Conservation (phyloP, 1,140 invertebrate species). For the Brachionus angularis region DNA sequence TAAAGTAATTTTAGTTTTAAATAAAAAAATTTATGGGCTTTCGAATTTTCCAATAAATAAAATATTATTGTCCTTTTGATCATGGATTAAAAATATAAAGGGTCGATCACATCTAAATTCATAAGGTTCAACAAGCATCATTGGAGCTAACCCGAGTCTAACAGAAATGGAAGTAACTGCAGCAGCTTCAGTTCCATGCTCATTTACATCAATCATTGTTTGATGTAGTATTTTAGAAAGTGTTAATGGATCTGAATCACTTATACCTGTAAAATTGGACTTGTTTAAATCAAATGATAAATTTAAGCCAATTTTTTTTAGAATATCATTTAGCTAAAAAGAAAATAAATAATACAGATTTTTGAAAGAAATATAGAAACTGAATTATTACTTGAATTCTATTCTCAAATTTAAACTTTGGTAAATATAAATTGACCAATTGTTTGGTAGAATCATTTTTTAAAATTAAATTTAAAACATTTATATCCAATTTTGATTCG, state of each 20-base stretch:
- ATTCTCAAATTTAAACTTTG: slow-evolving; percentile 50
- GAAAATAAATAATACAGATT: too few species aligned
- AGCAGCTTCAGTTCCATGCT: slow-evolving; percentile 57
- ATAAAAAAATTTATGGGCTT: too few species aligned
- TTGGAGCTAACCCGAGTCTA: background rate
- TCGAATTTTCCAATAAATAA: background rate
- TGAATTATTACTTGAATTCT: slow-evolving; percentile 51
- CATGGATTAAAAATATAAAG: background rate
- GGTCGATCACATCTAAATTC: background rate
- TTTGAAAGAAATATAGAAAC: too few species aligned
- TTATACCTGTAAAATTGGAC: slow-evolving; percentile 44
- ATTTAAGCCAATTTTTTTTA: slow-evolving; percentile 55
- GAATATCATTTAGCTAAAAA: slow-evolving; percentile 50
- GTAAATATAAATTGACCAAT: slow-evolving; percentile 48
- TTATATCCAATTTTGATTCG: slow-evolving; percentile 58
- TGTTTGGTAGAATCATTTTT: slow-evolving; percentile 44
- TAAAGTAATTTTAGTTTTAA: too few species aligned
- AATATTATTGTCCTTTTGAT: background rate
- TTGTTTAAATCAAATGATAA: slow-evolving; percentile 49
- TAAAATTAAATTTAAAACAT: slow-evolving; percentile 50
- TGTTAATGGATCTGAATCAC: slow-evolving; percentile 45
- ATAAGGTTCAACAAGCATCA: background rate
- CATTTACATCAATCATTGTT: slow-evolving; percentile 62
- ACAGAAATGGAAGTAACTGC: slow-evolving; percentile 49
- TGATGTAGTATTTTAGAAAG: slow-evolving; percentile 57